These are phyloP conservation scores for Telmatochromis sp. DNA, from an alignment of 2,113 vertebrate species.

Conservation along the genomic window DNA sequence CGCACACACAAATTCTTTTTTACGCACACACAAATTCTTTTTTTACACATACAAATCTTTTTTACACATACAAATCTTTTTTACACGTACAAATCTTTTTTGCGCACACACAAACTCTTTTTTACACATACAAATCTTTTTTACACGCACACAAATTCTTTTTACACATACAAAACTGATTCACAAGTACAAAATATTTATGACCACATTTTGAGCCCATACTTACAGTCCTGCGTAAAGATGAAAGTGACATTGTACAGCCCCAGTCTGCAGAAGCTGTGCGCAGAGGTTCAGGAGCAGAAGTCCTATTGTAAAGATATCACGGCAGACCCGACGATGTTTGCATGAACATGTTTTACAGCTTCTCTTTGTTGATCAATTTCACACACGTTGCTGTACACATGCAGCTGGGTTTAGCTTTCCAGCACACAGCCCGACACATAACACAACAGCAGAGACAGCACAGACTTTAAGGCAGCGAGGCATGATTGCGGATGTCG, in stretches of 20 bases:
- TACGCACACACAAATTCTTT: too few relatives aligned
- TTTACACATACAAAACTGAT: too few relatives aligned
- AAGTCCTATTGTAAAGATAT: neutral
- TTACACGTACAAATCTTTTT: too few relatives aligned
- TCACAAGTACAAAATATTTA: too few relatives aligned
- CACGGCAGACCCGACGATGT: neutral
- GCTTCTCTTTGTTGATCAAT: neutral
- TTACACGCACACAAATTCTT: rapidly evolving
- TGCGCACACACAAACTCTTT: too few relatives aligned
- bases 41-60: too few relatives aligned
- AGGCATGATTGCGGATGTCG: neutral
- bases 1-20: too few relatives aligned
- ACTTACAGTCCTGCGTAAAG: neutral
- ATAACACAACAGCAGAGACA: neutral
- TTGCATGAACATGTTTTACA: neutral
- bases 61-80: too few relatives aligned
- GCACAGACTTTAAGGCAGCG: neutral
- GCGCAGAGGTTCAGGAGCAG: neutral
- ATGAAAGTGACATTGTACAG: neutral
- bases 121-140: too few relatives aligned
- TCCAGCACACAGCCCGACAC: neutral
- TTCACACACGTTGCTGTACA: neutral
- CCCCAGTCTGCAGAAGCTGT: neutral
- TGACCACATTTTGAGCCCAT: too few relatives aligned
- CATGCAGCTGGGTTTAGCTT: neutral